These are phyloP conservation scores for Apis dorsata DNA, from an alignment of 1,140 invertebrate species.

Conservation along the genomic window DNA sequence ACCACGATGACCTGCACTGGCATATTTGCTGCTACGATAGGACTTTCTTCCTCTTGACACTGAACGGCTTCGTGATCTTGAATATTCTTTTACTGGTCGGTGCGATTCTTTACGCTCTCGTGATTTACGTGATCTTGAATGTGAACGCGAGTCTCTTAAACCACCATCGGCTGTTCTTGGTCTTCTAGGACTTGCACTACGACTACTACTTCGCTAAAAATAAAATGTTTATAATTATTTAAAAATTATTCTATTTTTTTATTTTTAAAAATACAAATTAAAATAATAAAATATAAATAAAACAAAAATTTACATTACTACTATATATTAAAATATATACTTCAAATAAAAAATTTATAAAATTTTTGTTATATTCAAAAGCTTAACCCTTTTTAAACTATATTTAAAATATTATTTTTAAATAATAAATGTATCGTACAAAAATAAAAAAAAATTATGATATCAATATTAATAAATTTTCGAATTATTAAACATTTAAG, in stretches of 20 bases:
- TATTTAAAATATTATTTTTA: background rate
- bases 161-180: constrained; percentile 67
- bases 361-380: background rate
- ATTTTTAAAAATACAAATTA: background rate
- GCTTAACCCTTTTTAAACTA: constrained; percentile 32
- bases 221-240: background rate
- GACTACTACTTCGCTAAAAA: constrained; percentile 72
- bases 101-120: constrained; percentile 71
- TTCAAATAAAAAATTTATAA: background rate
- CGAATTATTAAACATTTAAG: background rate
- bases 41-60: constrained; percentile 72
- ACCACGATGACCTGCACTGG: constrained; percentile 66
- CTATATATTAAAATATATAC: background rate
- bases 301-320: background rate
- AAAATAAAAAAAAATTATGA: background rate
- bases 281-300: background rate
- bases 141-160: constrained; percentile 73
- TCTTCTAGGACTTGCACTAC: constrained; percentile 73
- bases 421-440: background rate
- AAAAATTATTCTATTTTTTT: background rate
- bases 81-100: constrained; percentile 74
- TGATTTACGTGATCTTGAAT: constrained; percentile 74
- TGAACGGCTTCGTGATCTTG: constrained; percentile 75
- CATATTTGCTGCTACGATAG: constrained; percentile 73
- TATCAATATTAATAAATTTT: background rate